Base-by-base conservation (phyloP, 1,140 invertebrate species). In the Myzus persicae region DNA sequence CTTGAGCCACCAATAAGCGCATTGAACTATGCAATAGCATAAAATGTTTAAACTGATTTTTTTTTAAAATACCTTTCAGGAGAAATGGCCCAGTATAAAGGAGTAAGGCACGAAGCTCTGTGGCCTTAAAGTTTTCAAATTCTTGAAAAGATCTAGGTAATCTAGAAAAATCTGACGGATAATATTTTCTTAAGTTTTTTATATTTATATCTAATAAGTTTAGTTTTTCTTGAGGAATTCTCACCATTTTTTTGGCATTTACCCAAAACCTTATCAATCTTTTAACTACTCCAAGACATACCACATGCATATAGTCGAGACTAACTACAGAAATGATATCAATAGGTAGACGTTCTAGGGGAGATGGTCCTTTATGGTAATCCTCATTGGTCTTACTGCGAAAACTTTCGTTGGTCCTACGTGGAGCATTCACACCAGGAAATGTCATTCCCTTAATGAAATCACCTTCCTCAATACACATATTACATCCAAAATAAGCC, bases 371-470 rank as follows among this genome's bases (percentile, higher is more conserved):
- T 85, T 85, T 85, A 85, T 85, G 82, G 38, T 85, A 38, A 38
- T 85, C 82, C 1, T 90, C 89, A 90, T 90, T 40, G 14, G 22
- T 90, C 24, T 38, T 90, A 36, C 46, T 11, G 31, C 84, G 84
- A 40, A 85, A 85, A 85, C 38, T 40, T 42, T 85, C 84, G 1
- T 85, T 31, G 18, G 89, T 36, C 24, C 91, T 67, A 20, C 42
- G 44, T 92, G 36, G 44, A 91, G 48, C 88, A 93, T 76, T 40
- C 8, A 46, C 54, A 92, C 89, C 76, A 42, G 38, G 48, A 40
- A 67, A 48, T 82, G 51, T 54, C 51, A 76, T 81, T 81, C n/a
- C 31, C 42, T 89, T 46, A 59, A 59, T 44, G 8, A 44, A 67
- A 46, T 46, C n/a, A 22, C 67, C 82, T 48, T 48, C 51, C 11